Evolutionary conservation across 2,888 invertebrate genomes (phyloP), one percentile per base, ranked within the genome.

Genomic region (Nephrocerus scutellatus): DNA sequence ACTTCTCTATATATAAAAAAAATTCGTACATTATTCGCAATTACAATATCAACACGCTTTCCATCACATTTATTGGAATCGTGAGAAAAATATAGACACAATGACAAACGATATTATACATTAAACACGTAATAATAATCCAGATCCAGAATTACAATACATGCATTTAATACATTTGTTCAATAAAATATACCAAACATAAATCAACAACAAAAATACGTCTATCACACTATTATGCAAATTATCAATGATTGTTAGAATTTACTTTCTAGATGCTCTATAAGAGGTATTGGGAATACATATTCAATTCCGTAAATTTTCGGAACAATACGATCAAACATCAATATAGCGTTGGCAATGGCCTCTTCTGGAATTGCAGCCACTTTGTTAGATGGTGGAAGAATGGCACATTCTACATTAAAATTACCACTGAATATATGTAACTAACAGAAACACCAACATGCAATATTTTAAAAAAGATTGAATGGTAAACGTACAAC

Each of bases 401-500:
- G 48, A 35, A 50, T 41, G 10, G 23, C 23, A 12, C 41, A 43
- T 36, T 46, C 43, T 35, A 39, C 43, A 16, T 29, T 40, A 15
- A 38, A 39, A 14, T 36, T 44, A 23, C 9, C 33, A 20, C n/a
- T 37, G 12, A 22, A 16, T 41, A 59, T 41, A 42, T 59, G 38
- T 51, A 56, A 39, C 13, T 19, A 24, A n/a, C n/a, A 50, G 25
- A 36, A 52, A 59, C 22, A 15, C n/a, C 36, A 22, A 37, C 29
- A 20, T 37, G 23, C 22, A 37, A 30, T 23, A 30, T 30, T 30
- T 15, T 30, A 30, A 30, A 18, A 30, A 30, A 16, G 14, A 15
- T 30, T 6, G 30, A 30, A 49, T 36, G 40, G 33, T 52, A 54
- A 29, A 51, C 46, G 24, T 57, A 56, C 41, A 53, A 54, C 36